A percentile compares a stretch with the other conserved stretches of the same genome.
Evolutionary conservation across 2,888 invertebrate species (phyloP).

Genomic region (Xestoiulus laeticollis): DNA sequence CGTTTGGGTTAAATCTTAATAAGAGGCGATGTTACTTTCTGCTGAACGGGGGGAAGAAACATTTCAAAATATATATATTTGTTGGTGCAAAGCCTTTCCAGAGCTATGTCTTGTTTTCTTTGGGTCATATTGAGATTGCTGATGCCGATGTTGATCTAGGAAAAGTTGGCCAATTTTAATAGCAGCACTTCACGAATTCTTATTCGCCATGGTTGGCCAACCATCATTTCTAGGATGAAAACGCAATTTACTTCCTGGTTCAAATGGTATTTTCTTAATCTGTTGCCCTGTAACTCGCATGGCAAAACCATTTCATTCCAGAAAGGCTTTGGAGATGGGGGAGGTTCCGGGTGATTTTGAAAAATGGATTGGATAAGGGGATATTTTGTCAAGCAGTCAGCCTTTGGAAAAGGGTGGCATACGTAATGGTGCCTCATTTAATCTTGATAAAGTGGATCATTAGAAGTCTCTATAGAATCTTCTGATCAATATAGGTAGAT

Average conservation of each 20-base stretch:
- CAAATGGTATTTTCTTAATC: conserved; percentile 39
- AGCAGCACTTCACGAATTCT: background rate
- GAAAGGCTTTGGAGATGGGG: background rate
- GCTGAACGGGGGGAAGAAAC: background rate
- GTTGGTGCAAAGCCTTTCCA: background rate
- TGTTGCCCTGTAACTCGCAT: background rate
- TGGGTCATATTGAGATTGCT: background rate
- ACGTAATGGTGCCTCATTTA: conserved; percentile 16
- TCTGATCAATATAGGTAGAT: conserved; percentile 34
- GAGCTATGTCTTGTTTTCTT: background rate
- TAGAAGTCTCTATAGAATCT: conserved; percentile 7
- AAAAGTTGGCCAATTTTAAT: background rate
- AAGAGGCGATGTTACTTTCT: background rate
- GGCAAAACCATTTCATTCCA: background rate
- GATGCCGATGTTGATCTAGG: background rate
- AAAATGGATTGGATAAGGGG: conserved; percentile 30
- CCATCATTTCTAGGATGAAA: conserved; percentile 17
- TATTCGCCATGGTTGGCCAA: conserved; percentile 20
- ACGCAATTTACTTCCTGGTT: conserved; percentile 11
- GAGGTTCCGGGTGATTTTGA: background rate
- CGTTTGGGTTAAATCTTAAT: background rate
- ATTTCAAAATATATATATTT: background rate
- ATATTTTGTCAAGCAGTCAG: conserved; percentile 41
- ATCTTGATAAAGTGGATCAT: conserved; percentile 43
- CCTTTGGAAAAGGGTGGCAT: conserved; percentile 1